These are phyloP conservation scores for Homarus gammarus DNA, from an alignment of 2,888 invertebrate species.

Conservation along the genomic window DNA sequence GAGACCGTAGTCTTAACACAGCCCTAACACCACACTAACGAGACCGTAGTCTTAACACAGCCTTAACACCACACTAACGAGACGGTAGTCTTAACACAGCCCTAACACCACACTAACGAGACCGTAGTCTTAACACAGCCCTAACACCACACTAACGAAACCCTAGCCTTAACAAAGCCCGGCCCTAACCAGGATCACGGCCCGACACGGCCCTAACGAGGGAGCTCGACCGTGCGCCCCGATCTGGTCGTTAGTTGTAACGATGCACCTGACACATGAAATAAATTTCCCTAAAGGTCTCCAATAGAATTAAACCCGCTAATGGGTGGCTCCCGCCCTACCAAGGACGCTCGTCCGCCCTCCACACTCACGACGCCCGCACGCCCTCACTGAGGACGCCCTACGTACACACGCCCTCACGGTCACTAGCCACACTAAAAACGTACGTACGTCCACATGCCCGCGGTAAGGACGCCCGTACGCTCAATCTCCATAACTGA, in stretches of 20 bases:
- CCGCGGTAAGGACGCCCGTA: no score
- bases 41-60: no score
- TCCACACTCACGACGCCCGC: conserved; percentile 6
- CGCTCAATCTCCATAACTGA: no score
- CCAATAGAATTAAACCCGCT: conserved; percentile 63
- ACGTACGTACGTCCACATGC: no score
- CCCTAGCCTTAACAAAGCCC: background rate
- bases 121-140: background rate
- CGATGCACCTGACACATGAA: conserved; percentile 58
- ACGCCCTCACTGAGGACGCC: conserved; percentile 10
- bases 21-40: no score
- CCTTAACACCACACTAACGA: background rate
- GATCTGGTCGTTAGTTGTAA: conserved; percentile 60
- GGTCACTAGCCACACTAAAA: no score
- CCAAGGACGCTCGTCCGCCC: conserved; percentile 30
- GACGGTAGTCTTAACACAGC: conserved; percentile 16
- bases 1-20: no score
- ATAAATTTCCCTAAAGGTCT: conserved; percentile 63
- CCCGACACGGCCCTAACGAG: conserved; percentile 45
- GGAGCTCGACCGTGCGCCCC: conserved; percentile 48
- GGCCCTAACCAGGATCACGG: background rate
- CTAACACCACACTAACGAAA: background rate
- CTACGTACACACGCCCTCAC: no score
- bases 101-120: background rate
- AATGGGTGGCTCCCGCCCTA: conserved; percentile 43